These are phyloP conservation scores for Bombus superbus DNA, from an alignment of 1,140 invertebrate species.

Conservation along the genomic window DNA sequence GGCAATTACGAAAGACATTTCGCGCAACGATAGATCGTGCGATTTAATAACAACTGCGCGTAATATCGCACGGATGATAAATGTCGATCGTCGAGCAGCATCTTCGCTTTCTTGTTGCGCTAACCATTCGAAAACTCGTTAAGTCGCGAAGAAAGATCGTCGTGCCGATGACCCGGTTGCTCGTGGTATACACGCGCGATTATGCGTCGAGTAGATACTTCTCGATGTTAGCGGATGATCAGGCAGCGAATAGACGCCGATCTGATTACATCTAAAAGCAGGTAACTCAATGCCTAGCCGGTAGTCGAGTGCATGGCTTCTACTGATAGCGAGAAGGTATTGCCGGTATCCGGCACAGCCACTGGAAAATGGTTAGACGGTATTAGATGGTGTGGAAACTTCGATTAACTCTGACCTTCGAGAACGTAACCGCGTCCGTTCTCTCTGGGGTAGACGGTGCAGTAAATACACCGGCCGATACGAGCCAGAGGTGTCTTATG, in stretches of 20 bases:
- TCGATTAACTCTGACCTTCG: slow-evolving; percentile 64
- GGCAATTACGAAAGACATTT: neutral
- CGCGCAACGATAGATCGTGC: neutral
- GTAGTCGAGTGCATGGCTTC: slow-evolving; percentile 4
- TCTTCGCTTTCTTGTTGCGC: too few species aligned
- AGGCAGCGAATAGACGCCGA: slow-evolving; percentile 14
- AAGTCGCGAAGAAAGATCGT: too few species aligned
- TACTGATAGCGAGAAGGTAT: slow-evolving; percentile 49
- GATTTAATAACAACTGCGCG: neutral
- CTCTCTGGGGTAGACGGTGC: neutral
- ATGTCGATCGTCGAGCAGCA: neutral
- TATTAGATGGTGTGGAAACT: slow-evolving; percentile 61
- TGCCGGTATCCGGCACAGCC: slow-evolving; percentile 46
- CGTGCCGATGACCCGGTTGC: neutral
- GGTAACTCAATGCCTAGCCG: slow-evolving; percentile 41
- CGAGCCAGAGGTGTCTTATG: slow-evolving; percentile 30
- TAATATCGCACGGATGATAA: neutral
- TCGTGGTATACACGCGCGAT: neutral
- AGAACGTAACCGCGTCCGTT: slow-evolving; percentile 15
- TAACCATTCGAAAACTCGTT: neutral
- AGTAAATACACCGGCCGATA: slow-evolving; percentile 41
- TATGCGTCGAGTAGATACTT: neutral
- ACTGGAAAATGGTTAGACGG: slow-evolving; percentile 40
- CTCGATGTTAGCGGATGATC: slow-evolving; percentile 5
- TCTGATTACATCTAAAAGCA: slow-evolving; percentile 51